Evolutionary conservation across 2,888 invertebrate species (phyloP), one percentile per base, ranked within the genome.

Genomic region (Drosophila silvestris): DNA sequence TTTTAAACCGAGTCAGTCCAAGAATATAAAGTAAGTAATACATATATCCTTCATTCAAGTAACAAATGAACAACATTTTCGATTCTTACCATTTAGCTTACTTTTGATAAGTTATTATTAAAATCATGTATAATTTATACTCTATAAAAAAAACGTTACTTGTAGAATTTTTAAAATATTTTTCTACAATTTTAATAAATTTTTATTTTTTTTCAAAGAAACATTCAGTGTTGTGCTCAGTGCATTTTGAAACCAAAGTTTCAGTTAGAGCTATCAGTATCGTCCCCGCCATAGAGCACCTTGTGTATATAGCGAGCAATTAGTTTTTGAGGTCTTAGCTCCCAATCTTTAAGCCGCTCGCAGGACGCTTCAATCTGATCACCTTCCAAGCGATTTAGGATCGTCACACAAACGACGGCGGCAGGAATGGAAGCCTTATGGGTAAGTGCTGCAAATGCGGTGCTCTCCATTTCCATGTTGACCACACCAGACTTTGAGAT

Each of bases 401-500:
- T 93, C 0, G 98, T 96, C 61, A 98, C 98, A 93, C 99, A 99
- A 53, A 98, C 95, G 54, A 99, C 97, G 7, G 97, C 98, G 0
- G 97, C 96, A 91, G 96, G 96, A 80, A 98, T 96, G 4, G 97
- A 97, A 14, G 98, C 98, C 91, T 97, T 97, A 91, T 97, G 96
- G 14, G 98, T 98, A 58, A 98, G 95, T 0, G 98, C 97, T 0
- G 98, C 97, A 92, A 99, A 98, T 19, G 97, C 96, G 3, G 97
- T 94, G 32, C 97, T 96, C 93, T 99, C 99, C 99, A 98, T 98
- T 94, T 99, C 99, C 82, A 99, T 98, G 93, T 99, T 99, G 22
- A 96, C 95, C 7, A 99, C 96, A 2, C 97, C 97, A 41, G 95
- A 94, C 73, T 95, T 94, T 75, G 95, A 95, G 67, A 98, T 91